Evolutionary conservation across 2,113 vertebrate species (phyloP), one percentile per base, ranked within the genome.

Genomic region (Alosa alosa): DNA sequence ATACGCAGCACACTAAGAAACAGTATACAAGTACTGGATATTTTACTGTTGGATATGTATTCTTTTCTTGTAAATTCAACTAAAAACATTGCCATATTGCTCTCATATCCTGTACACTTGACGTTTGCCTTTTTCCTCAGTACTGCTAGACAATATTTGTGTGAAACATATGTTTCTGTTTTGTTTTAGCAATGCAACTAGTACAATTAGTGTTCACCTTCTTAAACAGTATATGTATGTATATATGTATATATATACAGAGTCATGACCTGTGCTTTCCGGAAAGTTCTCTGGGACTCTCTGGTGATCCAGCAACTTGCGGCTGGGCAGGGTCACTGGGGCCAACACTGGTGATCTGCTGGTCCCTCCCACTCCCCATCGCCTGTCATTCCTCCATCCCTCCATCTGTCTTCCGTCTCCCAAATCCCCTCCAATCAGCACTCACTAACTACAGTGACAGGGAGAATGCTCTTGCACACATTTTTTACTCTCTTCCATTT

Each of bases 111-210:
- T 82, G 87, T 85, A 81, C 78, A 87, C 45, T 60, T 87, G 72
- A 87, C 82, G 81, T 85, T 64, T 89, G 81, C 83, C 85, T 83
- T 72, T 46, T 85, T 86, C 81, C 83, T 86, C 88, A 88, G 84
- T 45, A 89, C 81, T 88, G 90, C 85, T 86, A 91, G 88, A 87
- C 90, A 88, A 89, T 84, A 90, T 88, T 86, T 88, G 83, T 86
- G 83, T 86, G 75, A 85, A 85, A 83, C 83, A 85, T 83, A 41
- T 47, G 31, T 84, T 60, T 84, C 68, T 82, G 84, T 84, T 84
- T 81, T 82, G 85, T 84, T 81, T 83, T 44, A 86, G 81, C 83
- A 86, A 75, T 86, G 55, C 39, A 10, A 89, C 60, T 87, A 89
- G 84, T 87, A 57, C 49, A 90, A 60, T 89, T 87, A 88, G 45